Percentiles rank a stretch among this genome's conserved stretches.
phyloP scores from a whole-genome alignment of 2,113 vertebrate genomes.

The Pomatostomus ruficeps region DNA sequence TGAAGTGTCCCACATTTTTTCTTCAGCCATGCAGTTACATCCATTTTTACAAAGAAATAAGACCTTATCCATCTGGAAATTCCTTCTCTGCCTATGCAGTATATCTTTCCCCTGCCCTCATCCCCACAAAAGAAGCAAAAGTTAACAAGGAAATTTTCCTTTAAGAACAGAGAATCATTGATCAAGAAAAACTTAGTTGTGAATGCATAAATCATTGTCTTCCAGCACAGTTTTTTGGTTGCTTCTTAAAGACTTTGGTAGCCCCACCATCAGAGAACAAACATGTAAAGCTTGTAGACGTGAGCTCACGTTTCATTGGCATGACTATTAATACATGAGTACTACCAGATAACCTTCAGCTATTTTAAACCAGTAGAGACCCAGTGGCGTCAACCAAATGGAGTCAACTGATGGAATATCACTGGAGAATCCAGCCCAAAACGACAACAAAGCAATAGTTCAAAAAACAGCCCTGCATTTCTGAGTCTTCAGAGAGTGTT shows the following conservation, averaged over 20 bases:
- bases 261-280: neutral
- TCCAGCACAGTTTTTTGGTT: neutral
- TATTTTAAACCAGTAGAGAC: neutral
- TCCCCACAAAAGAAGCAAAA: neutral
- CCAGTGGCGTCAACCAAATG: neutral
- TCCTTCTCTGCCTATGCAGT: neutral
- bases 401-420: neutral
- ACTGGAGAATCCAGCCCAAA: neutral
- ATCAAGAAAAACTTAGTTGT: neutral
- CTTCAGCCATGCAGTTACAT: neutral
- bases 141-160: neutral
- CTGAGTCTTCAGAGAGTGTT: neutral
- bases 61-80: neutral
- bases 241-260: neutral
- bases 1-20: neutral
- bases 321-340: neutral
- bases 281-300: too few species aligned
- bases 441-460: neutral
- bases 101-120: too few species aligned
- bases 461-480: neutral
- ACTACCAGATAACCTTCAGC: neutral
- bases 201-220: neutral
- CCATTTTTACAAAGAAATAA: neutral
- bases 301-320: neutral
- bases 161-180: neutral